Evolutionary conservation across 2,888 invertebrate genomes (phyloP), one percentile per base, ranked within the genome.

Genomic region (Homarus gammarus): DNA sequence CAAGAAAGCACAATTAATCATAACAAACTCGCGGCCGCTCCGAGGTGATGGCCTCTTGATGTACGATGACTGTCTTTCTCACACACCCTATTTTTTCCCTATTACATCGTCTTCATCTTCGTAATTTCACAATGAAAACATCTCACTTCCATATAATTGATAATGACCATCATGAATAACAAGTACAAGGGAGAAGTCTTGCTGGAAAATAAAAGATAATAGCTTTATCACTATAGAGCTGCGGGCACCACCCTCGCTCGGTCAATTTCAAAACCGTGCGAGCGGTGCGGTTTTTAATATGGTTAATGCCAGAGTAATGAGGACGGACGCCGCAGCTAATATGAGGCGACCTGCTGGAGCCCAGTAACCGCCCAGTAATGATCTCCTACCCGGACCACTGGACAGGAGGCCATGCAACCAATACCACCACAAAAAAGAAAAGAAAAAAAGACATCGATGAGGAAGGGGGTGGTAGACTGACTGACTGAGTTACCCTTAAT

Each of bases 1-100:
- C 72, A 84, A 84, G 84, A 84, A 84, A 72, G 51, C 72, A 49
- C 84, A 84, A 84, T 84, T 84, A 84, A 84, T 84, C 84, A 84
- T 84, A 51, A 73, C 72, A 70, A 31, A 84, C 84, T 72, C 84
- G 33, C 51, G 36, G 68, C 61, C 44, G 78, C 78, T 27, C 51
- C 51, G 56, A 78, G 56, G 51, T 51, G 31, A 78, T 31, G 31
- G 75, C 33, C 33, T 27, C 44, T 40, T 40, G 75, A 49, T 56
- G 56, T 56, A 56, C 56, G 56, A 77, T 49, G 38, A 77, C 49
- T 22, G 40, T 40, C 75, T 27, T 15, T 27, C 5, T 12, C 15
- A 56, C 3, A 22, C 56, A 5, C 6, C 44, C 0, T 12, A 56
- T 56, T 56, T 22, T 22, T 22, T 2, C 56, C 12, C 56, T 56